Percentiles rank a stretch among this genome's conserved stretches.
phyloP scores from a whole-genome alignment of 1,140 invertebrate genomes.

The Bombus fervidus region DNA sequence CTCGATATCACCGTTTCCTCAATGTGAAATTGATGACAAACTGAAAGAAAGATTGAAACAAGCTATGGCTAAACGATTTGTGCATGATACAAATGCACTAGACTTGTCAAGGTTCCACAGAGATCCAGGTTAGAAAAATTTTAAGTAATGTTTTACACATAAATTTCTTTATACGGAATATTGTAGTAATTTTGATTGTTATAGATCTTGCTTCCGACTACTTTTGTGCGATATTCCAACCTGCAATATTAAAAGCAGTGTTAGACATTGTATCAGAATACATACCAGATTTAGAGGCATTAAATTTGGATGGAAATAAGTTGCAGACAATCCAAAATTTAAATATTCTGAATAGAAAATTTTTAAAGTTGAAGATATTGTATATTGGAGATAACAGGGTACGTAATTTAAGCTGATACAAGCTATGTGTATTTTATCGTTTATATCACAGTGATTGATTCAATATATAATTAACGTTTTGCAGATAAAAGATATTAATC shows the following conservation, averaged over 20 bases:
- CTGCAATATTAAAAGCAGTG: slow-evolving; percentile 87
- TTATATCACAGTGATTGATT: too few species aligned
- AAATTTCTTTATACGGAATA: too few species aligned
- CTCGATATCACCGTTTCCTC: slow-evolving; percentile 84
- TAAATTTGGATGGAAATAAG: slow-evolving; percentile 93
- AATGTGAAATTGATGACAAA: slow-evolving; percentile 84
- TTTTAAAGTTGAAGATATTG: slow-evolving; percentile 90
- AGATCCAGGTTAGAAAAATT: too few species aligned
- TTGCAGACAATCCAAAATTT: slow-evolving; percentile 87
- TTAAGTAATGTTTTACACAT: too few species aligned
- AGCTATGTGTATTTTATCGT: too few species aligned
- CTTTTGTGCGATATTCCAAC: slow-evolving; percentile 89
- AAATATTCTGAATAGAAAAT: slow-evolving; percentile 84
- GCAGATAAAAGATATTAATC: slow-evolving; percentile 89
- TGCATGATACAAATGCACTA: slow-evolving; percentile 88
- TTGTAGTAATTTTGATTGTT: too few species aligned
- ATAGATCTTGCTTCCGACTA: slow-evolving; percentile 87
- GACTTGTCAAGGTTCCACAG: slow-evolving; percentile 91
- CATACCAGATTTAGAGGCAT: slow-evolving; percentile 90
- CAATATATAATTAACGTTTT: too few species aligned
- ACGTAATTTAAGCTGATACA: too few species aligned
- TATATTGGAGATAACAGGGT: slow-evolving; percentile 93
- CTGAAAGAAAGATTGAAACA: slow-evolving; percentile 89
- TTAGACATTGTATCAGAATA: slow-evolving; percentile 91
- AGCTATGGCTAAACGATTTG: slow-evolving; percentile 91